These are phyloP conservation scores for Crocidura indochinensis DNA, from an alignment of 2,797 vertebrate genomes.

Conservation along the genomic window DNA sequence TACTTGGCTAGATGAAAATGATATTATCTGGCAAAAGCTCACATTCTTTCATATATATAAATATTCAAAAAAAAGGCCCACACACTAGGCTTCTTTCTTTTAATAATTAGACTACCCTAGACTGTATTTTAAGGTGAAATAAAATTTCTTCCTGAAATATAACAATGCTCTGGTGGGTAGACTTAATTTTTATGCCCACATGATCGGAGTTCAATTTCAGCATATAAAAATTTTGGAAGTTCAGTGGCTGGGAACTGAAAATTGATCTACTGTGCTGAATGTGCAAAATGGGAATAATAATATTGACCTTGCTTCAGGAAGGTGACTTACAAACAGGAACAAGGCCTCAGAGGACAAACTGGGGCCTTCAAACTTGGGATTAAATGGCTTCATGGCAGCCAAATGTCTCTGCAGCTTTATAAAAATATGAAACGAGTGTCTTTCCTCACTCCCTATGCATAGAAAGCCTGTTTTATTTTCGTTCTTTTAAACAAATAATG, in stretches of 20 bases:
- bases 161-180: conserved; percentile 75
- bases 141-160: conserved; percentile 78
- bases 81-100: conserved; percentile 76
- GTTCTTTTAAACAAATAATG: conserved; percentile 55
- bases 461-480: conserved; percentile 25
- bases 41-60: conserved; percentile 80
- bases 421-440: conserved; percentile 23
- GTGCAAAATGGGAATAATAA: conserved; percentile 64
- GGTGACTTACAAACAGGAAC: conserved; percentile 47
- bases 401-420: neutral
- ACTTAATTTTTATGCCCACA: conserved; percentile 78
- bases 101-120: conserved; percentile 74
- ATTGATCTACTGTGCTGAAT: conserved; percentile 75
- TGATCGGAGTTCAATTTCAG: conserved; percentile 78
- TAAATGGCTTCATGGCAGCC: neutral
- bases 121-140: conserved; percentile 82
- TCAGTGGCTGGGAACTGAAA: conserved; percentile 77
- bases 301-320: conserved; percentile 64
- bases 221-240: conserved; percentile 78
- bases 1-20: conserved; percentile 83
- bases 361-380: neutral
- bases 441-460: conserved; percentile 1
- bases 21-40: conserved; percentile 82
- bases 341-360: neutral
- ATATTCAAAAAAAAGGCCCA: conserved; percentile 82